Evolutionary conservation across 1,140 invertebrate species (phyloP).

Genomic region (Laodelphax striatellus): DNA sequence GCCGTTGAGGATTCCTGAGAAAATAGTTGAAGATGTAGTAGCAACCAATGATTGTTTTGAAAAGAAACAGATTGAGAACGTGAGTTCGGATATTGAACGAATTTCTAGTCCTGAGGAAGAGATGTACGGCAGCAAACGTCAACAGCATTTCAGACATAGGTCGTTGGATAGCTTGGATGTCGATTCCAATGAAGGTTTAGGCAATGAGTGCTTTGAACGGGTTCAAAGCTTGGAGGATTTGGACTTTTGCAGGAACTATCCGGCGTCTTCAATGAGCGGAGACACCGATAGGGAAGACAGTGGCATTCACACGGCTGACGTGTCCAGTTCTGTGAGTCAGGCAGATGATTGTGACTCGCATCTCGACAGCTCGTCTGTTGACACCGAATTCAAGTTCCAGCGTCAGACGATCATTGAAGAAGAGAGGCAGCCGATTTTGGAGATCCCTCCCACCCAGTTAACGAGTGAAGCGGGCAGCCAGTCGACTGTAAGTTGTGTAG

Average conservation of each 20-base stretch:
- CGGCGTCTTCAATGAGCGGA: constrained; percentile 34
- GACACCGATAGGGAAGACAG: constrained; percentile 68
- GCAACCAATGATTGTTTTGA: neutral
- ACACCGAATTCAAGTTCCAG: constrained; percentile 15
- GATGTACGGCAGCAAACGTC: constrained; percentile 20
- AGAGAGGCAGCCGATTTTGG: neutral
- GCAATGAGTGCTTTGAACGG: constrained; percentile 43
- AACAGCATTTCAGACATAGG: constrained; percentile 33
- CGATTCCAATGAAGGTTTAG: constrained; percentile 34
- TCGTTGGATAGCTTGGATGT: constrained; percentile 52
- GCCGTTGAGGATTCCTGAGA: neutral
- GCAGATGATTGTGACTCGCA: constrained; percentile 40
- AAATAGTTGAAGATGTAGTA: neutral
- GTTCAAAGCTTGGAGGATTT: constrained; percentile 52
- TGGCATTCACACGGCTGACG: constrained; percentile 67
- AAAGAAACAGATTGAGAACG: neutral
- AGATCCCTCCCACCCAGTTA: neutral
- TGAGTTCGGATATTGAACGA: constrained; percentile 3
- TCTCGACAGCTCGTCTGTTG: constrained; percentile 25
- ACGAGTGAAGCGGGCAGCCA: too few relatives aligned
- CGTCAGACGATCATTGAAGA: constrained; percentile 20
- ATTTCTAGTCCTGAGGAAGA: constrained; percentile 22
- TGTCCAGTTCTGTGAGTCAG: constrained; percentile 61
- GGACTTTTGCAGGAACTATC: constrained; percentile 39
- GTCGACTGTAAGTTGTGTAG: constrained; percentile 15